These are phyloP conservation scores for Tuta absoluta DNA, from an alignment of 2,888 invertebrate species.

Conservation along the genomic window DNA sequence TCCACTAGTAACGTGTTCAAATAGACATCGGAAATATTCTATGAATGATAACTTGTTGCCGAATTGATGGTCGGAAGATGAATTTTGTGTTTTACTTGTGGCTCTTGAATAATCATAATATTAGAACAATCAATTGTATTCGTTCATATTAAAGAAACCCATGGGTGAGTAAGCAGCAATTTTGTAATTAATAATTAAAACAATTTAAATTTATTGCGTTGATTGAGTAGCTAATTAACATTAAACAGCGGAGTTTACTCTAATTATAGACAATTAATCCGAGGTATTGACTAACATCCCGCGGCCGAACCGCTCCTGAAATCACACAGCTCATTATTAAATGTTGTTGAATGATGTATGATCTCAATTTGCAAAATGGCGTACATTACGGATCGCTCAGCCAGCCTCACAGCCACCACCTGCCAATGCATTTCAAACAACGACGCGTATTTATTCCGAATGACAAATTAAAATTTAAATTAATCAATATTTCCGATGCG, in stretches of 20 bases:
- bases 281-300: conserved; percentile 12
- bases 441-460: conserved; percentile 54
- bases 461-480: conserved; percentile 50
- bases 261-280: conserved; percentile 15
- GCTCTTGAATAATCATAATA: not conserved
- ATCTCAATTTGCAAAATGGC: conserved; percentile 64
- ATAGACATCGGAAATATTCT: conserved; percentile 70
- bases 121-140: not conserved
- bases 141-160: not conserved
- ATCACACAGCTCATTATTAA: conserved; percentile 29
- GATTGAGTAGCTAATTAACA: conserved; percentile 15
- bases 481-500: conserved; percentile 40
- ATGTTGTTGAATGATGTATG: conserved; percentile 59
- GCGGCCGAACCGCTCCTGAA: conserved; percentile 18
- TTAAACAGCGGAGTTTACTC: conserved; percentile 2
- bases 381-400: conserved; percentile 56
- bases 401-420: conserved; percentile 41
- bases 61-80: conserved; percentile 49
- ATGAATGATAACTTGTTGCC: conserved; percentile 65
- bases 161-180: not conserved
- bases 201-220: conserved; percentile 42
- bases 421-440: conserved; percentile 55
- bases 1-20: conserved; percentile 58
- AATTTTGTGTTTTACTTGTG: conserved; percentile 39
- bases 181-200: conserved; percentile 32